Evolutionary conservation across 2,888 invertebrate species (phyloP).

Genomic region (Drosophila formosana): DNA sequence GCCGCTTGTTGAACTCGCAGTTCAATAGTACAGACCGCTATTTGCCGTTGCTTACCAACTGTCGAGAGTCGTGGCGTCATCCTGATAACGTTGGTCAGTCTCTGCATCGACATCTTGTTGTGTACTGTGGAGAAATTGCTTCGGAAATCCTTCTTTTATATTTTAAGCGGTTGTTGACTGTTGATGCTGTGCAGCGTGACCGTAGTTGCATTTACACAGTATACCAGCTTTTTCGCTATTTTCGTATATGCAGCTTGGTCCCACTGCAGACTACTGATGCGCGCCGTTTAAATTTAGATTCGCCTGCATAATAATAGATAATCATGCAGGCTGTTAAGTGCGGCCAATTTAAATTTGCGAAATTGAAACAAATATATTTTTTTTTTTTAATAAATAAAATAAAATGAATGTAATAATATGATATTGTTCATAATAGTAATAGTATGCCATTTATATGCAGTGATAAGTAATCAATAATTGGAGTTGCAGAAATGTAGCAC

Average conservation of each 20-base stretch:
- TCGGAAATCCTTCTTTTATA: slow-evolving; percentile 17
- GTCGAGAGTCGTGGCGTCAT: slow-evolving; percentile 18
- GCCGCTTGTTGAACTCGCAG: slow-evolving; percentile 11
- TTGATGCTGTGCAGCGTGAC: neutral
- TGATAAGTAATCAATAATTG: too few species aligned
- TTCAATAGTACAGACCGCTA: neutral
- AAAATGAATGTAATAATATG: too few species aligned
- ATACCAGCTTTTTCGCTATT: neutral
- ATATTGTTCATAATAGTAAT: too few species aligned
- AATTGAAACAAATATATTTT: too few species aligned
- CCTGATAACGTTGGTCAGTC: slow-evolving; percentile 22
- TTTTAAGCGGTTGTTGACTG: slow-evolving; percentile 28
- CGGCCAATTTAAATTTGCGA: too few species aligned
- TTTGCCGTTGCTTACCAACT: slow-evolving; percentile 35
- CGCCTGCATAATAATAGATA: too few species aligned
- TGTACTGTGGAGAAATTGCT: neutral
- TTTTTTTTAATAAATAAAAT: too few species aligned
- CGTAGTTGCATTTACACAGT: neutral
- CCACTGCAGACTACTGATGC: neutral
- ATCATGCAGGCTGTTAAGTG: too few species aligned
- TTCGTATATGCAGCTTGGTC: neutral
- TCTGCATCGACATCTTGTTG: slow-evolving; percentile 39
- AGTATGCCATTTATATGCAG: too few species aligned
- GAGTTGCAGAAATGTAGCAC: too few species aligned
- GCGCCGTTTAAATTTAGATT: too few species aligned